A percentile compares a stretch with the other conserved stretches of the same genome.
phyloP scores from a whole-genome alignment of 1,140 invertebrate genomes.

The Planococcus citri region DNA sequence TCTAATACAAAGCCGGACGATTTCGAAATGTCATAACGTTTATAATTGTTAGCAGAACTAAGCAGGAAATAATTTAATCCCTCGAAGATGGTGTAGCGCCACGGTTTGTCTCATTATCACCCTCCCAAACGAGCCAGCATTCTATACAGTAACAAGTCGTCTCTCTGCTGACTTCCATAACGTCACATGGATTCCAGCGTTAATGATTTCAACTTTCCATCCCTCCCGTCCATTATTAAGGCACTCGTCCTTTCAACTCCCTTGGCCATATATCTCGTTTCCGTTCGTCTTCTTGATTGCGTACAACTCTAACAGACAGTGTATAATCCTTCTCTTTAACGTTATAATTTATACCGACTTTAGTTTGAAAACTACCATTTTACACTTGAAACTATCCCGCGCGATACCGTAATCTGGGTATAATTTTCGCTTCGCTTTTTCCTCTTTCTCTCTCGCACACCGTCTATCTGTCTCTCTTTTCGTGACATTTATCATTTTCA shows the following conservation, averaged over 20 bases:
- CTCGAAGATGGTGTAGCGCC: neutral
- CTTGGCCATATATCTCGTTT: neutral
- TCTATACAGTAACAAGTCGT: neutral
- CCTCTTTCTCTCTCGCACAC: too few relatives aligned
- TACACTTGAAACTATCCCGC: too few relatives aligned
- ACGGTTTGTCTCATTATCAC: slow-evolving; percentile 6
- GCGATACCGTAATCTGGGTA: too few relatives aligned
- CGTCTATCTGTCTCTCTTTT: too few relatives aligned
- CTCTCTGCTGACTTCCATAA: neutral
- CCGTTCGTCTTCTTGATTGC: slow-evolving; percentile 2
- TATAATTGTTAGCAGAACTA: slow-evolving; percentile 4
- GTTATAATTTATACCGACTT: too few relatives aligned
- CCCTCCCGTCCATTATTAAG: neutral
- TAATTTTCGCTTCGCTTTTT: too few relatives aligned
- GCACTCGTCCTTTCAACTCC: neutral
- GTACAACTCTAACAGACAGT: neutral
- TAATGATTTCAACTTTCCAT: neutral
- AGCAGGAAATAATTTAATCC: slow-evolving; percentile 7
- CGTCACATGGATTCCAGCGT: slow-evolving; percentile 1
- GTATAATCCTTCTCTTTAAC: neutral
- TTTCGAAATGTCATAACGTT: slow-evolving; percentile 7
- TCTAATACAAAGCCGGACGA: neutral
- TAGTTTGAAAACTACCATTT: too few relatives aligned
- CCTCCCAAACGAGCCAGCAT: neutral
- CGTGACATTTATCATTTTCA: too few relatives aligned